Evolutionary conservation across 1,140 invertebrate species (phyloP), one percentile per base, ranked within the genome.

Genomic region (Mizuhopecten yessoensis): DNA sequence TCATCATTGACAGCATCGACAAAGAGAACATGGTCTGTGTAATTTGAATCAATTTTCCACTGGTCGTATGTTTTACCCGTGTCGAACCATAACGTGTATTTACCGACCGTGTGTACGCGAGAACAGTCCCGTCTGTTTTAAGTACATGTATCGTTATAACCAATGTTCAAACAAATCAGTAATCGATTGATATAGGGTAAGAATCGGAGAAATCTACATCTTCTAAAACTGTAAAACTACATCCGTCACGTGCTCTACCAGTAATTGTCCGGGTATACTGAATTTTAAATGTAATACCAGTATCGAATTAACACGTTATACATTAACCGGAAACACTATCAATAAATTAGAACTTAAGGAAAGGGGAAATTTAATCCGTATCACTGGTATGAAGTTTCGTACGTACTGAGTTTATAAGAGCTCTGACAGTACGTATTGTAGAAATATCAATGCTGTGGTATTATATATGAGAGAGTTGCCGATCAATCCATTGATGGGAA

Each of bases 281-380:
- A 75, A 75, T 75, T 75, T 75, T 75, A 75, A 75, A 75, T 75
- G 57, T 75, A 75, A 75, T 75, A 75, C 57, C n/a, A 75, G 57
- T 75, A 75, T 75, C 57, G n/a, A 29, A 75, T 75, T 75, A 75
- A 29, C 57, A 75, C 57, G 11, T 75, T 5, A 75, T 75, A 75
- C n/a, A 75, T n/a, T 75, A 75, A 75, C 57, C 57, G 57, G 57
- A 75, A 75, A 75, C 57, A 75, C 23, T 29, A 75, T 75, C 57
- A 29, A 75, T 75, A 75, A 75, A 75, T 75, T 75, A 75, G 57
- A 75, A 75, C n/a, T 29, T 29, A 75, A n/a, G 57, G 17, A 75
- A 29, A 23, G n/a, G 23, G 29, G 57, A 29, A 75, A 75, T 75
- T 29, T 29, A 75, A 75, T 75, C 57, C n/a, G 57, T 75, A 75